A percentile compares a stretch with the other conserved stretches of the same genome.
Conservation (phyloP, 1,140 invertebrate genomes). For the Lithobius niger region DNA sequence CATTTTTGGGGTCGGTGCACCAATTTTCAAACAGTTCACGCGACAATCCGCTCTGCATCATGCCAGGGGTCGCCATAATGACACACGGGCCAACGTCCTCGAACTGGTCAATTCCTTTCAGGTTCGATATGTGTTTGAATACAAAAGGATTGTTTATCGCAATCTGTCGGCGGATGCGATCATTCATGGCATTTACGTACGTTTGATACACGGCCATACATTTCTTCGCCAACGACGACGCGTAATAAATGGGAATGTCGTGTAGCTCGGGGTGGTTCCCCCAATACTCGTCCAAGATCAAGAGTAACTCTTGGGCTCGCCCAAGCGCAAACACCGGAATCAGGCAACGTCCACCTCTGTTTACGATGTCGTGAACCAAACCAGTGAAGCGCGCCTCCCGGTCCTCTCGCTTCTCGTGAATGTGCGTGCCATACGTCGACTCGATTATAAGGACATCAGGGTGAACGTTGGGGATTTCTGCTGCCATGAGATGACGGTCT, state of each 20-base stretch:
- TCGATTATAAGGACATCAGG: constrained; percentile 97
- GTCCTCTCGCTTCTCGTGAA: constrained; percentile 96
- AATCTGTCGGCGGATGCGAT: constrained; percentile 88
- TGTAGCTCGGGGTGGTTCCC: constrained; percentile 93
- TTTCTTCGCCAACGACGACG: constrained; percentile 96
- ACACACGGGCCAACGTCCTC: constrained; percentile 99
- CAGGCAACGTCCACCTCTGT: constrained; percentile 85
- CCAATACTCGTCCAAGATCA: constrained; percentile 99
- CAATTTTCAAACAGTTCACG: constrained; percentile 96
- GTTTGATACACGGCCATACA: constrained; percentile 99
- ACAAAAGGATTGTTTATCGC: constrained; percentile 98
- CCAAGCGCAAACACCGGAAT: constrained; percentile 98
- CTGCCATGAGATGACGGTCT: constrained; percentile 97
- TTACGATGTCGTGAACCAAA: constrained; percentile 91
- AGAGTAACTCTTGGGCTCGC: constrained; percentile 86
- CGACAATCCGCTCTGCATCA: constrained; percentile 98
- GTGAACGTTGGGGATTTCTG: constrained; percentile 89
- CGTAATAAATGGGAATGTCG: constrained; percentile 99
- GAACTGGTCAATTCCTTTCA: constrained; percentile 99
- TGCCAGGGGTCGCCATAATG: constrained; percentile 97
- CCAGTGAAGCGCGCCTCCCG: constrained; percentile 87
- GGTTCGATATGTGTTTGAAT: constrained; percentile 96
- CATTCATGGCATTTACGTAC: constrained; percentile 99
- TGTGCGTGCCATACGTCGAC: constrained; percentile 98
- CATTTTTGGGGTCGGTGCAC: constrained; percentile 96